Conservation (phyloP, 1,140 invertebrate species). For the Cheumatopsyche charites region DNA sequence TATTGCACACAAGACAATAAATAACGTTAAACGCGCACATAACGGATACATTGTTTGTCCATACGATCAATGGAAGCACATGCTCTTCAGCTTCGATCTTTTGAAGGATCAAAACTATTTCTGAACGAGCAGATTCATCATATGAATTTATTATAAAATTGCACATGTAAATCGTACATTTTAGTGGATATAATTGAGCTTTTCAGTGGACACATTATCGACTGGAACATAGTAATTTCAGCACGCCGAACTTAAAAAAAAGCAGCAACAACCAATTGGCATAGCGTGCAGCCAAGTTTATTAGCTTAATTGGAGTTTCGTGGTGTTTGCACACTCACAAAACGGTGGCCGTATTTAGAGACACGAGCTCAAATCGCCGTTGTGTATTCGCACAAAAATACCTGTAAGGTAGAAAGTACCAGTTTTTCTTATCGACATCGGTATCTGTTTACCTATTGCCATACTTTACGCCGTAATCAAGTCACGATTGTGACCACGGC, state of each 20-base stretch:
- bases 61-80: conserved; percentile 21
- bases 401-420: conserved; percentile 36
- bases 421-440: conserved; percentile 26
- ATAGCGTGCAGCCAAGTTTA: neutral
- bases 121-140: too few relatives aligned
- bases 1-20: conserved; percentile 42
- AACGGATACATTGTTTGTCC: conserved; percentile 30
- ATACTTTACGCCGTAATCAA: conserved; percentile 37
- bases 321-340: conserved; percentile 18
- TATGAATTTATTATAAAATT: too few relatives aligned
- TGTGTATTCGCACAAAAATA: conserved; percentile 29
- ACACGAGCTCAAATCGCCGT: neutral
- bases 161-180: too few relatives aligned
- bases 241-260: too few relatives aligned
- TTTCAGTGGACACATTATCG: too few relatives aligned
- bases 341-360: neutral
- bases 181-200: too few relatives aligned
- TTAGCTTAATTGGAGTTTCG: conserved; percentile 23
- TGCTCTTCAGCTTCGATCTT: too few relatives aligned
- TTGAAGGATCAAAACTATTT: too few relatives aligned
- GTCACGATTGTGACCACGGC: conserved; percentile 42
- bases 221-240: too few relatives aligned
- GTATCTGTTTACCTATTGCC: conserved; percentile 36
- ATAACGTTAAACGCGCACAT: conserved; percentile 34
- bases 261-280: too few relatives aligned